These are phyloP conservation scores for Strigamia maritima DNA, from an alignment of 2,888 invertebrate genomes.

Conservation along the genomic window DNA sequence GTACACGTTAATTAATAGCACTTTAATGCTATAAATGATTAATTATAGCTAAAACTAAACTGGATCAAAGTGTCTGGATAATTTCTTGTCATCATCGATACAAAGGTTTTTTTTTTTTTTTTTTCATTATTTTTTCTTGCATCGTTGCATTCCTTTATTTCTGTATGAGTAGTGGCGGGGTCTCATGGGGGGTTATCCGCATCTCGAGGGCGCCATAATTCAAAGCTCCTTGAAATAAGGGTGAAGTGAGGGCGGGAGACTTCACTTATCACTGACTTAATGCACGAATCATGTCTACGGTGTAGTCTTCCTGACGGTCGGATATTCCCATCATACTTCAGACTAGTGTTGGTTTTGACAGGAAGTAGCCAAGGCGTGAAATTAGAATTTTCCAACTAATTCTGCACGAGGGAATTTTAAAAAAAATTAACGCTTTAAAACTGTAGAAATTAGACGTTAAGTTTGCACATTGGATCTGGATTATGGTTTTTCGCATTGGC, in stretches of 20 bases:
- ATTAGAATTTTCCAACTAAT: too few relatives aligned
- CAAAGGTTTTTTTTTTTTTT: neutral
- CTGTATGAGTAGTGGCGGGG: neutral
- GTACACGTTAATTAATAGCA: too few relatives aligned
- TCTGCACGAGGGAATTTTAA: too few relatives aligned
- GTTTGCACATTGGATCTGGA: too few relatives aligned
- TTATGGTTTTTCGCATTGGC: too few relatives aligned
- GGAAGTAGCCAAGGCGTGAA: too few relatives aligned
- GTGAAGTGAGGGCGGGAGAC: neutral
- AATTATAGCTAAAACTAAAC: too few relatives aligned
- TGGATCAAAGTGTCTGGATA: neutral
- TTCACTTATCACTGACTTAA: neutral
- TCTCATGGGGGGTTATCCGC: neutral
- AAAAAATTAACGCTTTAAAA: too few relatives aligned
- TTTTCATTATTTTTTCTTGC: too few relatives aligned
- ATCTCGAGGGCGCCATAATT: neutral
- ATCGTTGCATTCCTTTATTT: neutral
- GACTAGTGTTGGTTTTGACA: neutral
- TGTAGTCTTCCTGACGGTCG: neutral
- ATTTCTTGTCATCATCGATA: neutral
- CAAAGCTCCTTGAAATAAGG: neutral
- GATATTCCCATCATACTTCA: too few relatives aligned
- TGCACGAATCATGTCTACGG: neutral
- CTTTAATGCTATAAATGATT: neutral
- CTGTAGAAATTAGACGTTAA: too few relatives aligned